Base-by-base conservation (phyloP, 2,888 invertebrate genomes). In the Laothoe populi region DNA sequence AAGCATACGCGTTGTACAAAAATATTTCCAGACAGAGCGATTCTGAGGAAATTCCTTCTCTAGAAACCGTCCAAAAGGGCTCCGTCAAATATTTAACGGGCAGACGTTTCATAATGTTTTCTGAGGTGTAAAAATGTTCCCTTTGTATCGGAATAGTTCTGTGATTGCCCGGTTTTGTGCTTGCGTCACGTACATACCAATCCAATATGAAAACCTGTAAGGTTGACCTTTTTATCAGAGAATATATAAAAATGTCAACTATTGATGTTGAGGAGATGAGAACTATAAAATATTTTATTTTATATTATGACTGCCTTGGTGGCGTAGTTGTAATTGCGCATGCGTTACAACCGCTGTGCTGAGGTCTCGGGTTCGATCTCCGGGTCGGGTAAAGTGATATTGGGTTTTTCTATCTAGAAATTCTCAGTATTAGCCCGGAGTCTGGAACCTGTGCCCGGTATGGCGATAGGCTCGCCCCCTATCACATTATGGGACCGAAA, bases 1-100 rank as follows among this genome's bases (percentile, higher is more conserved):
- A 31, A 0, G 7, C 53, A 19, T 16, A 16, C 1, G 10, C 31
- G 31, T 16, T 16, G 4, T 4, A 35, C 11, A 2, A 11, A 38
- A 10, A 38, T 2, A 53, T 53, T 35, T n/a, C 19, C 31, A 53
- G 53, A 53, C 53, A 19, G 10, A 24, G 48, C 24, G 24, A 31
- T 49, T 7, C 31, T 7, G 0, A 0, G n/a, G 35, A 53, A 19
- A 64, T 67, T 63, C 64, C 68, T 69, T 64, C 71, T 64, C 64
- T 60, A 76, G 76, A 83, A 82, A 81, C 80, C 79, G 79, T 71
- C 70, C 75, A 79, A 83, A 81, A 77, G 77, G n/a, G 77, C 74
- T 78, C 74, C 74, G 72, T 70, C 74, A 80, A 82, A 81, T 79
- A 78, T 77, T 79, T 80, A 74, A 75, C 77, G 73, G 78, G 73